Conservation (phyloP, 64 coral and sea anemone species). For the Pocillopora damicornis region DNA sequence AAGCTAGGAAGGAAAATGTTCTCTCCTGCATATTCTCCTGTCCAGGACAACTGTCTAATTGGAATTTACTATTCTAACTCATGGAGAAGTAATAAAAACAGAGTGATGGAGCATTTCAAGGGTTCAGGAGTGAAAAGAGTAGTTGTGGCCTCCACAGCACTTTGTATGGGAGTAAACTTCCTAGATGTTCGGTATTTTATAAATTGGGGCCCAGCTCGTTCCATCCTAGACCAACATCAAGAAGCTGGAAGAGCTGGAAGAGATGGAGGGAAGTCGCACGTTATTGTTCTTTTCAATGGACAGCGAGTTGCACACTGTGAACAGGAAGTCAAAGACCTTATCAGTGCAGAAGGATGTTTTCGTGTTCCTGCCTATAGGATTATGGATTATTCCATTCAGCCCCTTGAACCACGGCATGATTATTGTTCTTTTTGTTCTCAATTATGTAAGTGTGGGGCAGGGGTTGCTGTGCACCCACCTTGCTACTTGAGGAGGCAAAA, state of each 20-base stretch:
- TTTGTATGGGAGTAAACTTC: conserved; percentile 56
- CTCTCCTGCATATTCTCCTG: not conserved
- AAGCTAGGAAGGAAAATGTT: too few species aligned
- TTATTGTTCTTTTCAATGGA: conserved; percentile 26
- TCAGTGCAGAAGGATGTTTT: conserved; percentile 30
- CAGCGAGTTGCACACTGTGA: conserved; percentile 41
- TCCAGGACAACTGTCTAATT: conserved; percentile 5
- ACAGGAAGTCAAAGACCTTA: conserved; percentile 30
- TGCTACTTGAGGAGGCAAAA: not conserved
- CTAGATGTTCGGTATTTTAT: conserved; percentile 42
- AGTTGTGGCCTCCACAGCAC: conserved; percentile 32
- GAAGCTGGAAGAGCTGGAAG: conserved; percentile 22
- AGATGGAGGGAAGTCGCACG: conserved; percentile 7
- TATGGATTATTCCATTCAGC: conserved; percentile 24
- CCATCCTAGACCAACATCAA: conserved; percentile 31
- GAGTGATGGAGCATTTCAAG: conserved; percentile 9
- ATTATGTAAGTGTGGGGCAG: conserved; percentile 39
- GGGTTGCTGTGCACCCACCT: not conserved
- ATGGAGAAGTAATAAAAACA: conserved; percentile 17
- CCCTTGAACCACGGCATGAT: conserved; percentile 3
- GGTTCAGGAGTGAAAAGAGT: conserved; percentile 16
- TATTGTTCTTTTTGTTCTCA: conserved; percentile 38
- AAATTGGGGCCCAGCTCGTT: conserved; percentile 36
- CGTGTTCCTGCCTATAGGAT: conserved; percentile 35
- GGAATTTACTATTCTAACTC: conserved; percentile 43